Conservation (phyloP, 2,113 vertebrate species). For the Sigmodon hispidus region DNA sequence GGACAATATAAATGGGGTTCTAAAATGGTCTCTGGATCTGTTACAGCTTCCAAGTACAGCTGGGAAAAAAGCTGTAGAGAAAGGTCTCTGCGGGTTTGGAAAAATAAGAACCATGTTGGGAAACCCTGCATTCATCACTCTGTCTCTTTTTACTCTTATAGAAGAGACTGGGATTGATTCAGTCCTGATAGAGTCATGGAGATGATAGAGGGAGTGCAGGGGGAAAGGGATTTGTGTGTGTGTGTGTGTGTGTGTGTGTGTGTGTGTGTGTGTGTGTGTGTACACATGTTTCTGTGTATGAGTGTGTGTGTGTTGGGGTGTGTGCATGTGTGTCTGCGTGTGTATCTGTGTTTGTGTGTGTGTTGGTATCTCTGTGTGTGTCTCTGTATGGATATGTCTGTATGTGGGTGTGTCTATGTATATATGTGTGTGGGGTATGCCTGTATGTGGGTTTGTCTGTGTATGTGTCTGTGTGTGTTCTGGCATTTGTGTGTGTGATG, state of each 20-base stretch:
- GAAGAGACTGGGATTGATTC: constrained; percentile 47
- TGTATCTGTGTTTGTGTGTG: background rate
- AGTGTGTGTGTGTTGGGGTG: background rate
- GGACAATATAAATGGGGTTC: constrained; percentile 78
- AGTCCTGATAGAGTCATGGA: constrained; percentile 21
- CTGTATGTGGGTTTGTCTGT: background rate
- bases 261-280: background rate
- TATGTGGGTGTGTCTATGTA: background rate
- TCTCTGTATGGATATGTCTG: background rate
- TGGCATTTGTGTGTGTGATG: too few species aligned
- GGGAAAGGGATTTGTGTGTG: background rate
- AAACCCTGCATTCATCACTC: constrained; percentile 55
- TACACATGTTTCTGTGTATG: background rate
- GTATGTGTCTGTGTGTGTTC: too few species aligned
- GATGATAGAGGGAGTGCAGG: background rate
- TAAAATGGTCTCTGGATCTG: constrained; percentile 78
- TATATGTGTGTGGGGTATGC: background rate
- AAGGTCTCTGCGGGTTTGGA: constrained; percentile 61
- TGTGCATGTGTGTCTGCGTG: background rate
- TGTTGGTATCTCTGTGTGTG: background rate
- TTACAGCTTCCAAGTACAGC: constrained; percentile 80
- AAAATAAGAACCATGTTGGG: constrained; percentile 59
- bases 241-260: background rate
- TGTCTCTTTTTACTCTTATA: background rate
- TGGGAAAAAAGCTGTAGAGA: constrained; percentile 64